Evolutionary conservation across 2,113 vertebrate species (phyloP).

Genomic region (Columba livia): DNA sequence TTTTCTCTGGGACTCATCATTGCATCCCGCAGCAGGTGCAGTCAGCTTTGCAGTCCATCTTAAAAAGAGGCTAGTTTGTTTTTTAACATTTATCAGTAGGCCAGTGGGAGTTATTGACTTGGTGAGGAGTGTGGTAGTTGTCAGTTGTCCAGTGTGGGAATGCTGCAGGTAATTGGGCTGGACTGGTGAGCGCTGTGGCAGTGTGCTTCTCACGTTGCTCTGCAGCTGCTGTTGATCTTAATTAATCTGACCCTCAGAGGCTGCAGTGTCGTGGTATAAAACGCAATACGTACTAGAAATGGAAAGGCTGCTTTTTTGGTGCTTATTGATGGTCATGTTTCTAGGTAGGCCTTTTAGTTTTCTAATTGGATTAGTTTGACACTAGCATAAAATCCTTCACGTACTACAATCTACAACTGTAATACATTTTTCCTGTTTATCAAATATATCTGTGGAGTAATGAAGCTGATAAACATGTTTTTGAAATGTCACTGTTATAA

Average conservation of each 20-base stretch:
- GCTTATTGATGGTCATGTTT: conserved; percentile 1
- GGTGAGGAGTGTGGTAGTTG: conserved; percentile 57
- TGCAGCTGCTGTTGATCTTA: conserved; percentile 82
- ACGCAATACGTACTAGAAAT: conserved; percentile 9
- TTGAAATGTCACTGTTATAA: background rate
- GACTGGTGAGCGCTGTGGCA: conserved; percentile 69
- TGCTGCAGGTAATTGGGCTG: conserved; percentile 84
- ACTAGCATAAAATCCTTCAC: background rate
- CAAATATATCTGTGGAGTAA: background rate
- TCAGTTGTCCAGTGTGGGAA: conserved; percentile 74
- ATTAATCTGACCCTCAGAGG: conserved; percentile 82
- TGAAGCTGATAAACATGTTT: background rate
- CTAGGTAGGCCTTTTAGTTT: conserved; percentile 18
- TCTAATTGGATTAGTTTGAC: background rate
- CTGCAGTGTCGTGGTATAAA: conserved; percentile 70
- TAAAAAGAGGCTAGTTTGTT: conserved; percentile 64
- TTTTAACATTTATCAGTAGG: conserved; percentile 57
- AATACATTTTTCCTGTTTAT: background rate
- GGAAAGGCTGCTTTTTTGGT: conserved; percentile 31
- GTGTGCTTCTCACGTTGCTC: conserved; percentile 78
- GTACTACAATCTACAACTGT: background rate
- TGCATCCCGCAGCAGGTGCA: conserved; percentile 68
- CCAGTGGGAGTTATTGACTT: conserved; percentile 62
- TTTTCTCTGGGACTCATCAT: conserved; percentile 63
- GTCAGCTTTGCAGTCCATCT: conserved; percentile 55